Percentiles rank a stretch among this genome's conserved stretches.
Conservation (phyloP, 2,888 invertebrate genomes). For the Charanyca ferruginea region DNA sequence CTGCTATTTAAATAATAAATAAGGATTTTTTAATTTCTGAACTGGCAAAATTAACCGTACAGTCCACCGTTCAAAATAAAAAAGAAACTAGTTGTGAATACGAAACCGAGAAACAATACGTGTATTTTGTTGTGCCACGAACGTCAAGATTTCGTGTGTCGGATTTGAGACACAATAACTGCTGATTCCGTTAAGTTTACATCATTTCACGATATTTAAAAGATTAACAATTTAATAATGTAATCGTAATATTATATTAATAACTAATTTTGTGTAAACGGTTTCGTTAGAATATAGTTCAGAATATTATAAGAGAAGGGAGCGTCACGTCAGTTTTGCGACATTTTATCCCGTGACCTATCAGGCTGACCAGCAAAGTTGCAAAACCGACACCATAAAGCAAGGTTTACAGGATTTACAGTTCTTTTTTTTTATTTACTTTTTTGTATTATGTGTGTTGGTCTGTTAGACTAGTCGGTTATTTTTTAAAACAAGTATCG, state of each 20-base stretch:
- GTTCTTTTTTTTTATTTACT: no score
- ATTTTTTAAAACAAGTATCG: no score
- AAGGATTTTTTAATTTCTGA: no score
- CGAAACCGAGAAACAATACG: conserved; percentile 6
- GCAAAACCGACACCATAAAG: conserved; percentile 42
- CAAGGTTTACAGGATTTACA: conserved; percentile 24
- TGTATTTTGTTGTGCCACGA: conserved; percentile 26
- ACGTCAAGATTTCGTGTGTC: conserved; percentile 21
- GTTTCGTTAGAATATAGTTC: conserved; percentile 9
- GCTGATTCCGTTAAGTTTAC: conserved; percentile 29
- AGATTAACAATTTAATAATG: conserved; percentile 20
- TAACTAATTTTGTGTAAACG: conserved; percentile 6
- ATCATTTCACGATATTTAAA: conserved; percentile 15
- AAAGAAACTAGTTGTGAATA: conserved; percentile 8
- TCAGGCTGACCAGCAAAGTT: conserved; percentile 33
- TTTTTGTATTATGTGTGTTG: no score
- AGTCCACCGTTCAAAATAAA: conserved; percentile 13
- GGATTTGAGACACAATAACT: conserved; percentile 30
- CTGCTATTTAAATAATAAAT: no score
- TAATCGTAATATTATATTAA: conserved; percentile 15
- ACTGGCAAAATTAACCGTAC: no score
- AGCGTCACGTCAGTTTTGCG: conserved; percentile 48
- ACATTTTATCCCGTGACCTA: conserved; percentile 42
- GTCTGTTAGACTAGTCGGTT: no score
- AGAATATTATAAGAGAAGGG: conserved; percentile 26